Evolutionary conservation across 1,140 invertebrate species (phyloP), one percentile per base, ranked within the genome.

Genomic region (Heliconius nattereri): DNA sequence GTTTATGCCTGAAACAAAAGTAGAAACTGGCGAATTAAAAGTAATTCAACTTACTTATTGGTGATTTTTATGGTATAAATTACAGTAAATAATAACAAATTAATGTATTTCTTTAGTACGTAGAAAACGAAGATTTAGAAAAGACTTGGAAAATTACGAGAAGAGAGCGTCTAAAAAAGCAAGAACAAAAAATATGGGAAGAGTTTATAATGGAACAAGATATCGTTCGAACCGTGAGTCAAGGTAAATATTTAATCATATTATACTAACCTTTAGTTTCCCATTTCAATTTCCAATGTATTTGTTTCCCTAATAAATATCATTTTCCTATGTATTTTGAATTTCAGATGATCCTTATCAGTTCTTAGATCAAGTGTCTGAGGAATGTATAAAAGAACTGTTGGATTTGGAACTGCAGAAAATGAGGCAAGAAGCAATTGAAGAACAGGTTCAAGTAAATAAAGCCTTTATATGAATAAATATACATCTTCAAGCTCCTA

Each of bases 171-270:
- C 54, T 88, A 1, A 94, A 91, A 73, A 84, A 88, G 40, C 85
- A 87, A 72, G 92, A 94, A 71, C 85, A 92, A 49, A 90, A 84
- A 73, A 90, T 94, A 72, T 94, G 91, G 91, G 87, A 92, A 26
- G 88, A 93, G 32, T 94, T 93, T 82, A 85, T 92, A 1, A 86
- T 92, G 29, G 92, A 94, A 40, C 83, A 89, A 76, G 92, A 94
- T 80, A 79, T 91, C 26, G 85, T 93, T 0, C 84, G 76, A 6
- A 85, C 74, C 49, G 79, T 92, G 19, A 91, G 83, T 78, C 84
- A 86, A 85, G 90, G 92, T 94, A 84, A 79, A n/a, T 45, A 71
- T 35, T 35, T 7, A 35, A 35, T 35, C 32, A 35, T 35, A 35
- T 35, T 35, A 35, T 7, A 35, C 32, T 71, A 16, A 32, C 29